phyloP scores from a whole-genome alignment of 2,888 invertebrate genomes.

The Heteromurus nitidus region DNA sequence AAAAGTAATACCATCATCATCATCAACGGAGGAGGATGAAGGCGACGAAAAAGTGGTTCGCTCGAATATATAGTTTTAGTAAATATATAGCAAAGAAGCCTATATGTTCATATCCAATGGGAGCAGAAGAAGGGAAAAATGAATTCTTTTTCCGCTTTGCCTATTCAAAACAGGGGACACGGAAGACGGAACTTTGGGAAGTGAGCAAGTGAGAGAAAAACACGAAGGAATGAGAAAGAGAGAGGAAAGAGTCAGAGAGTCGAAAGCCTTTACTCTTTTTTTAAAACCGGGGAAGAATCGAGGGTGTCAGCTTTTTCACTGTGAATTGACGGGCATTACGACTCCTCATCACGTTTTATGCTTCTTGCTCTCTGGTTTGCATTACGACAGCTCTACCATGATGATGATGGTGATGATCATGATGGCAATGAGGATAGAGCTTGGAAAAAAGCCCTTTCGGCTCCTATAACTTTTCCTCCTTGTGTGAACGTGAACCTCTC shows the following conservation, averaged over 20 bases:
- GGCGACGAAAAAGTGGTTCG: neutral
- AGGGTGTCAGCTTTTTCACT: constrained; percentile 70
- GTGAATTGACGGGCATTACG: constrained; percentile 69
- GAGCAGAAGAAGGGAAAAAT: neutral
- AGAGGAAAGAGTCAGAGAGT: neutral
- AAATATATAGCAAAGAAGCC: too few relatives aligned
- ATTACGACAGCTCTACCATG: constrained; percentile 24
- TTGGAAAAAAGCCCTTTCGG: neutral
- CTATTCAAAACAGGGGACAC: neutral
- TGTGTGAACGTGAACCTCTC: neutral
- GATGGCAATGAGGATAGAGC: constrained; percentile 1
- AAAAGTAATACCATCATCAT: constrained; percentile 33
- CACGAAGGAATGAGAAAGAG: neutral
- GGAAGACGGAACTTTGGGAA: neutral
- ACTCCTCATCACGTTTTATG: constrained; percentile 71
- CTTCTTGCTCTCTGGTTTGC: constrained; percentile 54
- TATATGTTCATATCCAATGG: neutral
- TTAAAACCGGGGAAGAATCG: constrained; percentile 52
- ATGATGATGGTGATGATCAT: constrained; percentile 36
- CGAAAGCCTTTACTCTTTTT: neutral
- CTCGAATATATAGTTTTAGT: neutral
- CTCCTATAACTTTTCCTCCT: neutral
- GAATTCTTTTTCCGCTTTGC: neutral
- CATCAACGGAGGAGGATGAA: constrained; percentile 26
- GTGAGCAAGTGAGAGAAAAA: neutral